These are phyloP conservation scores for Drosophila meridionalis DNA, from an alignment of 2,888 invertebrate species.

Conservation along the genomic window DNA sequence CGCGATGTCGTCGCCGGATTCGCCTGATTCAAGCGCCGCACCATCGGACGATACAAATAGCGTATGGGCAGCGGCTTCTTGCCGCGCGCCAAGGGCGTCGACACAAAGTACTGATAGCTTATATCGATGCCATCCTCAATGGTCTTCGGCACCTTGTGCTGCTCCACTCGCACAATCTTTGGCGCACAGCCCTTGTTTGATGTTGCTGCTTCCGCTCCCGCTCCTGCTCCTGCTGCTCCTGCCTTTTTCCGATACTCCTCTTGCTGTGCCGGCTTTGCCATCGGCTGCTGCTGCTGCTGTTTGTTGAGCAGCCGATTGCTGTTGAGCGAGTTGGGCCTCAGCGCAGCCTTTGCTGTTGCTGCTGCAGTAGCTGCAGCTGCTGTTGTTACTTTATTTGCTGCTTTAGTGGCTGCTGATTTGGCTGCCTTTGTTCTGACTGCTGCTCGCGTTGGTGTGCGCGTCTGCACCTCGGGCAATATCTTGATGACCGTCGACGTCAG, in stretches of 20 bases:
- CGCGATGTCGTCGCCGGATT: background rate
- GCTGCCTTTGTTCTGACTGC: background rate
- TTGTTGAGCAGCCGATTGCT: conserved; percentile 4
- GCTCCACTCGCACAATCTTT: conserved; percentile 53
- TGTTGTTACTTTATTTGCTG: background rate
- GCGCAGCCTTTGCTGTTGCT: background rate
- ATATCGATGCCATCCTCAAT: conserved; percentile 68
- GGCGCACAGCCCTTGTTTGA: background rate
- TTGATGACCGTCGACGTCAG: conserved; percentile 64
- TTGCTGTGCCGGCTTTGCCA: background rate
- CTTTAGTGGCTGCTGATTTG: background rate
- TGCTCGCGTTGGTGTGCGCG: background rate
- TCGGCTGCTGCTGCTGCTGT: conserved; percentile 7
- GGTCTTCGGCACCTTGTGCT: conserved; percentile 67
- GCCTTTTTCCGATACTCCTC: too few relatives aligned
- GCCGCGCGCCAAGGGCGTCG: conserved; percentile 55
- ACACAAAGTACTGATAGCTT: conserved; percentile 68
- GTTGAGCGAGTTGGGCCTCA: background rate
- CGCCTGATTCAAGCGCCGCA: conserved; percentile 48
- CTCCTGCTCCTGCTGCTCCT: background rate
- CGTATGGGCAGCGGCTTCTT: conserved; percentile 54
- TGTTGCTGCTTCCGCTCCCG: background rate
- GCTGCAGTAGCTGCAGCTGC: conserved; percentile 1
- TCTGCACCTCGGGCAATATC: conserved; percentile 29
- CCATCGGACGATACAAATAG: conserved; percentile 69